These are phyloP conservation scores for Actinemys pallida DNA, from an alignment of 2,113 vertebrate genomes.

Conservation along the genomic window DNA sequence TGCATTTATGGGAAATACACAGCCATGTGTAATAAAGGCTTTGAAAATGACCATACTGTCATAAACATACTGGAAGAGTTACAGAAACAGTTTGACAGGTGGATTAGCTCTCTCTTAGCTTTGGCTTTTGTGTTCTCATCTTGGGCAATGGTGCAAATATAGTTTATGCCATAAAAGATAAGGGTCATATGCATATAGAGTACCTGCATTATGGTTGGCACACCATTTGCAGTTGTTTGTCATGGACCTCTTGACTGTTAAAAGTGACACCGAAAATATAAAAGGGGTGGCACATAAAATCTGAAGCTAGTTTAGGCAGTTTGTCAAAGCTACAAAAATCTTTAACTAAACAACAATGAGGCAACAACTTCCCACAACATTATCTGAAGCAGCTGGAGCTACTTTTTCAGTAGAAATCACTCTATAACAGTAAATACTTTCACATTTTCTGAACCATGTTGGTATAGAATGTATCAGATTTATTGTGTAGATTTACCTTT, in stretches of 20 bases:
- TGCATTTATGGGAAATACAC: conserved; percentile 41
- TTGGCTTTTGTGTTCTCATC: conserved; percentile 14
- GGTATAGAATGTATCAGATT: background rate
- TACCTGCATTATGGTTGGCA: background rate
- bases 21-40: conserved; percentile 8
- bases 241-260: background rate
- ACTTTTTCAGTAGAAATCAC: background rate
- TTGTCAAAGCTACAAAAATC: conserved; percentile 44
- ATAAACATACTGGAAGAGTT: conserved; percentile 46
- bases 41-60: background rate
- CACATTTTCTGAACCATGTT: background rate
- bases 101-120: conserved; percentile 40
- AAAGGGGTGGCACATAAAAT: conserved; percentile 5
- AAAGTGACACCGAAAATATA: conserved; percentile 46
- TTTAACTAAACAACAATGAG: background rate
- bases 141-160: conserved; percentile 4
- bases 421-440: background rate
- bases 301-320: conserved; percentile 12
- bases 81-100: conserved; percentile 57
- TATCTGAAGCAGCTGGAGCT: conserved; percentile 36
- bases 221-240: background rate
- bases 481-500: background rate
- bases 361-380: conserved; percentile 9
- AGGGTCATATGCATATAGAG: background rate
- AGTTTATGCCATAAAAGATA: conserved; percentile 32